Base-by-base conservation (phyloP, 2,113 vertebrate species). In the Lycaon pictus region DNA sequence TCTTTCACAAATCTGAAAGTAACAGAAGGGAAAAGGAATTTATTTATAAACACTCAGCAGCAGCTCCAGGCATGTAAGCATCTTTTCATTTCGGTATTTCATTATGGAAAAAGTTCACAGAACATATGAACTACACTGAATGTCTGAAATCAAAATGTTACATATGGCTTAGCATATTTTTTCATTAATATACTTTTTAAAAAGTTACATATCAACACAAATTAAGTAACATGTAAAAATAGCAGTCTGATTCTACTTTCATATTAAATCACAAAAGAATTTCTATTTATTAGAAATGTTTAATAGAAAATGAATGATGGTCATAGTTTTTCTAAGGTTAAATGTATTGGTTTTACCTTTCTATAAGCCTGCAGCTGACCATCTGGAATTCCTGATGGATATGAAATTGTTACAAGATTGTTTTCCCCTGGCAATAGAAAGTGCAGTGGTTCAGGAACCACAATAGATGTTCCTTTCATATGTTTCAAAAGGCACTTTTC, bases 361-460 rank as follows among this genome's bases (percentile, higher is more conserved):
- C 99, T 99, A 15, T 98, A 99, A 29, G 98, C 96, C 96, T 99
- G 99, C 35, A 99, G 98, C 1, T 99, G 99, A 97, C 96, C 98
- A 97, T 99, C 99, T 51, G 99, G 97, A 93, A 99, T 98, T 95
- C 99, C 99, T 25, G 98, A 98, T 71, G 99, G 99, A 97, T 99
- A 99, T 0, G 99, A 98, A 80, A 99, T 96, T 6, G 99, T 99
- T 93, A 99, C 96, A 23, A 99, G 99, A 7, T 98, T 98, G 58
- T 98, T 98, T 32, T 98, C 97, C 51, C 98, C 99, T 51, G 99
- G 99, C 81, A 99, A 98, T 97, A 99, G 98, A 98, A 99, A 99
- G 98, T 99, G 99, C 97, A 99, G 98, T 19, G 99, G 99, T 92
- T 99, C 99, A 29, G 99, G 99, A 29, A 99, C 98, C 22, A 98